Conservation (phyloP, 2,888 invertebrate genomes). For the Ernsta delagoae region DNA sequence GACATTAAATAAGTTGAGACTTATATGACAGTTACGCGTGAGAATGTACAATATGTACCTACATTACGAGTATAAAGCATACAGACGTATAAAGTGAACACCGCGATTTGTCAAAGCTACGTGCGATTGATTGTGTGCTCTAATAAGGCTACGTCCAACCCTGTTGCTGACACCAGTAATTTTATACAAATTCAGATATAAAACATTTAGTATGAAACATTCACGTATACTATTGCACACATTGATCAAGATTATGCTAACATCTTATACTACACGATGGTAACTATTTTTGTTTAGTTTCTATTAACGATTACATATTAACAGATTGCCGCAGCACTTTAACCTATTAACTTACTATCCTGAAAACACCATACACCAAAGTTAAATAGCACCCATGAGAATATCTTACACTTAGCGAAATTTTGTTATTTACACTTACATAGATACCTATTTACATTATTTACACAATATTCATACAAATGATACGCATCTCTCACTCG, state of each 20-base stretch:
- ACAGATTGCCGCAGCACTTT: constrained; percentile 47
- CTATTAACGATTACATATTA: constrained; percentile 51
- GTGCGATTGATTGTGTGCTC: constrained; percentile 55
- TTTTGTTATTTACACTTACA: constrained; percentile 54
- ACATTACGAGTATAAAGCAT: constrained; percentile 11
- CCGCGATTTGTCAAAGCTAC: constrained; percentile 45
- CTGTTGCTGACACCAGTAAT: constrained; percentile 58
- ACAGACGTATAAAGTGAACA: constrained; percentile 12
- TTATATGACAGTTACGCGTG: not conserved
- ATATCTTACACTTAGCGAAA: constrained; percentile 77
- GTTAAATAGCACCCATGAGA: constrained; percentile 82
- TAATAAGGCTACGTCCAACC: constrained; percentile 65
- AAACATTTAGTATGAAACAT: constrained; percentile 54
- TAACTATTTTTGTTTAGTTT: constrained; percentile 69
- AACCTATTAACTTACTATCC: constrained; percentile 54
- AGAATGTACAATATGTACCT: not conserved
- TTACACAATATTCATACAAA: constrained; percentile 65
- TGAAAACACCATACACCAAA: constrained; percentile 74
- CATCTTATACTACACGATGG: constrained; percentile 65
- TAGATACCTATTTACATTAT: constrained; percentile 67
- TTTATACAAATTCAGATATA: constrained; percentile 50
- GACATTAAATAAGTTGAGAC: not conserved
- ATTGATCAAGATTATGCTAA: constrained; percentile 73
- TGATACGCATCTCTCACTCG: constrained; percentile 46
- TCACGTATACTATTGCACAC: constrained; percentile 77